Evolutionary conservation across 2,888 invertebrate species (phyloP), one percentile per base, ranked within the genome.

Genomic region (Lasioglossum malachurum): DNA sequence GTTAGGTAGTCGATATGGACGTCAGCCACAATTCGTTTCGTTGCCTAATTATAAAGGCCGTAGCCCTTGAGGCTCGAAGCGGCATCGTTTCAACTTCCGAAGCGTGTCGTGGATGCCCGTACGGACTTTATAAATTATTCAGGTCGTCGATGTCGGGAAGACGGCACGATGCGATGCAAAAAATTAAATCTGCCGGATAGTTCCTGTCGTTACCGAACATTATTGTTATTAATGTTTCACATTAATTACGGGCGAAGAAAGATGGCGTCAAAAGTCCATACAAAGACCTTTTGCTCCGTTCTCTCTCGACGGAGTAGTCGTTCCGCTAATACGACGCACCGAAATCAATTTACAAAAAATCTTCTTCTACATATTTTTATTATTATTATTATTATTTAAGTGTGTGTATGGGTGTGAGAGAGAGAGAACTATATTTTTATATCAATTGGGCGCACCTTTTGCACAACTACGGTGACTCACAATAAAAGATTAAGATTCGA

Each of bases 1-100:
- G 94, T 93, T 93, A 93, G 92, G 94, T 94, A 93, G 94, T 94
- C 93, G 94, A 94, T 94, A 93, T 92, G 93, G 93, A 94, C 93
- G 94, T 94, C 94, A 93, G 94, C 87, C 93, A 90, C 93, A 93
- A 94, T 94, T 94, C 94, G 94, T 94, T 94, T 93, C 93, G 93
- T 94, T 93, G 93, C 93, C 94, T 94, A 94, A 94, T 94, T 94
- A 94, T 94, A 94, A 94, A 94, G 93, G 92, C 93, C 89, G 91
- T 91, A 86, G 89, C 90, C 91, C 90, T 78, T 84, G 87, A 86
- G 86, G 87, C 85, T 83, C 83, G 84, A 81, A 84, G 91, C 92
- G 92, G 92, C 91, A 84, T 88, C 93, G 92, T 92, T 93, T 93
- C 89, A 92, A 92, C 93, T 90, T 89, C 88, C 85, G 90, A 88